Evolutionary conservation across 2,113 vertebrate genomes (phyloP).

Genomic region (Aptenodytes forsteri): DNA sequence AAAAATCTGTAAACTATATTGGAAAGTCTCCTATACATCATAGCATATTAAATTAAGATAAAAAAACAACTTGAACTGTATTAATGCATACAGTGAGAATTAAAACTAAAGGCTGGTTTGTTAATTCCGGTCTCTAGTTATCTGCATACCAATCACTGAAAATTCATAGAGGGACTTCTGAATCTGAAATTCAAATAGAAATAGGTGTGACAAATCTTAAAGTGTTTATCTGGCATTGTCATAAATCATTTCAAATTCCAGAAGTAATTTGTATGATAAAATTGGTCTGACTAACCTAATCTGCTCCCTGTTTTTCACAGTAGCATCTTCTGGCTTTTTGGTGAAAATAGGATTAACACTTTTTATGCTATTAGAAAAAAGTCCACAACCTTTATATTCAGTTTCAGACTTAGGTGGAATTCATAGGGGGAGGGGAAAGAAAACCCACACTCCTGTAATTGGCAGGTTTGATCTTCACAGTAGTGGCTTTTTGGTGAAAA

Average conservation of each 20-base stretch:
- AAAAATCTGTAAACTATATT: neutral
- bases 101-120: neutral
- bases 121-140: neutral
- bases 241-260: neutral
- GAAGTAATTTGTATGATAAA: neutral
- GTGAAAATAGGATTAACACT: neutral
- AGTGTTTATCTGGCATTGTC: neutral
- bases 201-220: neutral
- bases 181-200: neutral
- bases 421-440: fast-evolving
- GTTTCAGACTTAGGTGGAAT: neutral
- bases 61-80: neutral
- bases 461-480: neutral
- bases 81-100: neutral
- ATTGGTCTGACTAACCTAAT: neutral
- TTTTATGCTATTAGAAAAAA: neutral
- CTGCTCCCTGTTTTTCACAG: neutral
- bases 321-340: fast-evolving
- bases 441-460: neutral
- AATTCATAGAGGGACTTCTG: neutral
- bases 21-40: neutral
- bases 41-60: neutral
- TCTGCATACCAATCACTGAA: neutral
- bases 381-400: neutral
- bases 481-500: no score